phyloP scores from a whole-genome alignment of 2,888 invertebrate genomes.

The Pelosia muscerda region DNA sequence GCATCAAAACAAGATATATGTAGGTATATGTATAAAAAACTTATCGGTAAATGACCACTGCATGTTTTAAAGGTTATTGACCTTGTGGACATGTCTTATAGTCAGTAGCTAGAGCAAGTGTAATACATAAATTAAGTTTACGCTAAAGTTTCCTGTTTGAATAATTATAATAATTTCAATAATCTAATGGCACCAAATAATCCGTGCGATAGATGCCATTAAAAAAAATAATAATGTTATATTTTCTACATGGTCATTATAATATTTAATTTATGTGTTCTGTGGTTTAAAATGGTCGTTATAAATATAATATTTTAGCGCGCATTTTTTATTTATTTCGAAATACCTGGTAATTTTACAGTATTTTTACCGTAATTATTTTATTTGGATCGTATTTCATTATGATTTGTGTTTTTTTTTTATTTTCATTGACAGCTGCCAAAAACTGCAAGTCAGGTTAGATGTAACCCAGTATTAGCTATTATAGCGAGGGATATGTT shows the following conservation, averaged over 20 bases:
- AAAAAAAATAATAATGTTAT: neutral
- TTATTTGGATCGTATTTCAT: no score
- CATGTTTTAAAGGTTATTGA: constrained; percentile 23
- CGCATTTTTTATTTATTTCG: no score
- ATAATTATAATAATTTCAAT: neutral
- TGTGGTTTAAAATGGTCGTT: no score
- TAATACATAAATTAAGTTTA: neutral
- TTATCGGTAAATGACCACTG: constrained; percentile 28
- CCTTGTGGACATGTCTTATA: constrained; percentile 12
- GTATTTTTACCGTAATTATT: no score
- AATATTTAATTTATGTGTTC: neutral
- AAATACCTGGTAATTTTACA: no score
- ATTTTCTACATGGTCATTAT: neutral
- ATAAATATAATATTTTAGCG: no score
- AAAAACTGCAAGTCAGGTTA: no score
- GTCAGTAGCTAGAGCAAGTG: constrained; percentile 13
- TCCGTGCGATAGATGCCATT: neutral
- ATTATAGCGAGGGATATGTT: no score
- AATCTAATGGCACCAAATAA: neutral
- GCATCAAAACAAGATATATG: neutral
- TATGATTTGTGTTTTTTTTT: no score
- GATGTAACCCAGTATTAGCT: no score
- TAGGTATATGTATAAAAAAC: constrained; percentile 14
- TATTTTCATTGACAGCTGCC: no score
- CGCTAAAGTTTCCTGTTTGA: constrained; percentile 4